Percentiles rank a stretch among this genome's conserved stretches.
Conservation (phyloP, 2,113 vertebrate genomes). For the Hyla sarda region DNA sequence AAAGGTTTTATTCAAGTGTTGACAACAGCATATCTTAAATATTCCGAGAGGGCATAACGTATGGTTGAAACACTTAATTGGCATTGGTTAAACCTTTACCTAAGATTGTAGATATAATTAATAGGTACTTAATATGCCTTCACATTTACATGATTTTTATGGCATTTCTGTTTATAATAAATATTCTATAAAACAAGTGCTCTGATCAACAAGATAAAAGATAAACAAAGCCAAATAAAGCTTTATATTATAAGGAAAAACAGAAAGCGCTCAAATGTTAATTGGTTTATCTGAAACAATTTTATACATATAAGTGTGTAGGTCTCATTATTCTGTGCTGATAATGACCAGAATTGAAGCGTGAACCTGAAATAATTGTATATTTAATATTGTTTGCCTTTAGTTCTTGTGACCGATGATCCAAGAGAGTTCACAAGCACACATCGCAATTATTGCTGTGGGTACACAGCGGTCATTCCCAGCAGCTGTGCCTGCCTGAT, state of each 20-base stretch:
- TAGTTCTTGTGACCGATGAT: background rate
- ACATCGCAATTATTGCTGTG: no score
- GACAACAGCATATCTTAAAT: slow-evolving; percentile 85
- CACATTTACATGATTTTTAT: background rate
- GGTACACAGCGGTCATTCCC: no score
- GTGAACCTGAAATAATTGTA: background rate
- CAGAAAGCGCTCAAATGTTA: background rate
- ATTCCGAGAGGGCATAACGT: slow-evolving; percentile 80
- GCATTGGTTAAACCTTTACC: slow-evolving; percentile 68
- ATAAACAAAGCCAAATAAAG: background rate
- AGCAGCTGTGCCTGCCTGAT: no score
- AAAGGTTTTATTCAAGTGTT: slow-evolving; percentile 85
- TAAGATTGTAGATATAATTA: slow-evolving; percentile 59
- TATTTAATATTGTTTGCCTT: background rate
- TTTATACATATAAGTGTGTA: background rate
- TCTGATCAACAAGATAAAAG: background rate
- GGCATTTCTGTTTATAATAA: background rate
- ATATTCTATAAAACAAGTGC: background rate
- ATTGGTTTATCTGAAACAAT: background rate
- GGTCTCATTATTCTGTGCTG: background rate
- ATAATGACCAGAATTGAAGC: background rate
- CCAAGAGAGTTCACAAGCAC: background rate
- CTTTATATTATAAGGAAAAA: background rate
- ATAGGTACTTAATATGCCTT: slow-evolving; percentile 61
- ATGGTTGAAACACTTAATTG: slow-evolving; percentile 81